Evolutionary conservation across 2,888 invertebrate species (phyloP).

Genomic region (Xestoiulus laeticollis): DNA sequence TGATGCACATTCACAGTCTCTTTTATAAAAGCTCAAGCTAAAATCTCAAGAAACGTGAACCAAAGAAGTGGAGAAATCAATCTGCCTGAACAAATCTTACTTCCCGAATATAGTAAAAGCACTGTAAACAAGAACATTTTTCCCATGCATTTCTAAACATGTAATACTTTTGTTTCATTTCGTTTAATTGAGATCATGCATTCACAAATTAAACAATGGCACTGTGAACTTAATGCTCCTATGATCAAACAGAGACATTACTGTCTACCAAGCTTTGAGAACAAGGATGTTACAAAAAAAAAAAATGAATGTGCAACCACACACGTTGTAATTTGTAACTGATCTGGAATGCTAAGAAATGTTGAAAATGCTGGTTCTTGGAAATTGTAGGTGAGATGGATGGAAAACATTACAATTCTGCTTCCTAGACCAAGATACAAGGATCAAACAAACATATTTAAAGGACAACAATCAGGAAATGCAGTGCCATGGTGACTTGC

Average conservation of each 20-base stretch:
- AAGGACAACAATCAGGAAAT: not conserved
- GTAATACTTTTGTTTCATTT: not conserved
- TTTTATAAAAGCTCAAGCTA: not conserved
- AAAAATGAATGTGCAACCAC: no score
- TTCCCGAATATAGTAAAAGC: not conserved
- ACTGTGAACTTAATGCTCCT: not conserved
- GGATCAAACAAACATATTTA: not conserved
- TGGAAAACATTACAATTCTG: not conserved
- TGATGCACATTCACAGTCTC: not conserved
- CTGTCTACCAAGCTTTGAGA: no score
- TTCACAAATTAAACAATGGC: not conserved
- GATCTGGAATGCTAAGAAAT: no score
- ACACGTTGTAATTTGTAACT: no score
- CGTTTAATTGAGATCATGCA: not conserved
- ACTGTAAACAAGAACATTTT: not conserved
- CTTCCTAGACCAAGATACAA: not conserved
- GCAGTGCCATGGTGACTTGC: constrained; percentile 14
- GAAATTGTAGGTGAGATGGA: not conserved
- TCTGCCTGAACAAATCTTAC: not conserved
- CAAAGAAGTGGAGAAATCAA: not conserved
- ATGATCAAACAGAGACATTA: not conserved
- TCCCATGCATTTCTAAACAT: not conserved
- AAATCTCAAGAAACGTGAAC: not conserved
- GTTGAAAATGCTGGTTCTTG: not conserved
- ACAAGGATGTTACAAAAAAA: no score